Conservation (phyloP, 1,140 invertebrate species). For the Dendrolimus punctatus region DNA sequence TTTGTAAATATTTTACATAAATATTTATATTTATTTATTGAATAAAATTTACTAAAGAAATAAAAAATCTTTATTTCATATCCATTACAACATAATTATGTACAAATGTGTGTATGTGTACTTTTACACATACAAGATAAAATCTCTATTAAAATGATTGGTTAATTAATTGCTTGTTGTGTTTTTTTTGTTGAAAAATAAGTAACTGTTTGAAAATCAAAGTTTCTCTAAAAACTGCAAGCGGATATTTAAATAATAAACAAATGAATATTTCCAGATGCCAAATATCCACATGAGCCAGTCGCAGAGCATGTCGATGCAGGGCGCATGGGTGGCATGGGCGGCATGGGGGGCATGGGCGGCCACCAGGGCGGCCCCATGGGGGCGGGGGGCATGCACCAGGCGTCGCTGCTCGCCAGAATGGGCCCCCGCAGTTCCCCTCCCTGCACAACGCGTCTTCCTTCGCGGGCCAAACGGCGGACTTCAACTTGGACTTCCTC, state of each 20-base stretch:
- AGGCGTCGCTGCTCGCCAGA: constrained; percentile 26
- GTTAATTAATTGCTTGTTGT: background rate
- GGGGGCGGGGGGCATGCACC: constrained; percentile 24
- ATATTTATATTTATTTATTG: no score
- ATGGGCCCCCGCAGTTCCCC: constrained; percentile 36
- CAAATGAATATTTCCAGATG: constrained; percentile 67
- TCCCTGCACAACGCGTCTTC: constrained; percentile 66
- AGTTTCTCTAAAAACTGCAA: no score
- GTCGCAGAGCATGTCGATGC: constrained; percentile 76
- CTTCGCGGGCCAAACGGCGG: constrained; percentile 74
- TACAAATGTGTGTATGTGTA: no score
- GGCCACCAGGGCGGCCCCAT: constrained; percentile 32
- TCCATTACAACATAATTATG: no score
- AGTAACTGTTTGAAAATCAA: no score
- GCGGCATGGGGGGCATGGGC: constrained; percentile 50
- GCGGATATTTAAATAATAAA: no score
- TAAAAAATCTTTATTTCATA: no score
- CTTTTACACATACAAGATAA: no score
- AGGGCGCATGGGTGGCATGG: constrained; percentile 58
- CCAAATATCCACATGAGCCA: constrained; percentile 78
- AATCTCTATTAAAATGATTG: no score
- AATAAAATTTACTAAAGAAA: no score
- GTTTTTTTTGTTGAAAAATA: background rate
- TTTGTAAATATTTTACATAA: no score
- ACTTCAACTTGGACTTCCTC: constrained; percentile 86